A percentile compares a stretch with the other conserved stretches of the same genome.
Conservation (phyloP, 2,797 vertebrate genomes). For the Tolypeutes matacus region DNA sequence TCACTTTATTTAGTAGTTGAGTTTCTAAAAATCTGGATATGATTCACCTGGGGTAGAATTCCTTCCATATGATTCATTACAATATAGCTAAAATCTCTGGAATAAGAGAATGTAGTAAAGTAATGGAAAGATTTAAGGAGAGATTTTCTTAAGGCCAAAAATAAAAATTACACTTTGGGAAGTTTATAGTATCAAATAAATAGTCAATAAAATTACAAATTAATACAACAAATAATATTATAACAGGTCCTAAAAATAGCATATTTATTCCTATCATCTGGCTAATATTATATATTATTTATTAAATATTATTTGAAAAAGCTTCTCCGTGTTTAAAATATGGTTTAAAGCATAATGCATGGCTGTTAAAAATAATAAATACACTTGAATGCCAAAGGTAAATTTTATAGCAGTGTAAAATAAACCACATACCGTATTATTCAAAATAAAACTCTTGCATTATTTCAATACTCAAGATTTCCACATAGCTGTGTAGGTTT, state of each 20-base stretch:
- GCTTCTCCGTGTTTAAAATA: background rate
- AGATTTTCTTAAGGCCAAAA: conserved; percentile 25
- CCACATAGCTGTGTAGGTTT: background rate
- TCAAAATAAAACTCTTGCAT: conserved; percentile 14
- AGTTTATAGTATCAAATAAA: conserved; percentile 11
- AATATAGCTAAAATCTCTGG: background rate
- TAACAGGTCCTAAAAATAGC: background rate
- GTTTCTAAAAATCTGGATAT: background rate
- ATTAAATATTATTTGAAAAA: conserved; percentile 1
- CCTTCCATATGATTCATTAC: background rate
- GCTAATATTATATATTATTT: conserved; percentile 6
- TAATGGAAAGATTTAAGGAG: background rate
- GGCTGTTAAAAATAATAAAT: conserved; percentile 7
- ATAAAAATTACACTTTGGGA: background rate
- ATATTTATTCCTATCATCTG: background rate
- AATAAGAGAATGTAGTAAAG: background rate
- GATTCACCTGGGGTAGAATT: background rate
- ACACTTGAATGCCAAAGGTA: conserved; percentile 28
- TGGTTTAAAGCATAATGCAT: background rate
- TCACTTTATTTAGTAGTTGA: background rate
- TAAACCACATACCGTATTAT: background rate
- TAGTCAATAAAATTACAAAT: conserved; percentile 43
- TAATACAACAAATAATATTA: conserved; percentile 6
- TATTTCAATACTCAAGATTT: conserved; percentile 47
- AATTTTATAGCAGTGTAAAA: background rate